phyloP scores from a whole-genome alignment of 2,888 invertebrate species.

The Nemapogon koenigi region DNA sequence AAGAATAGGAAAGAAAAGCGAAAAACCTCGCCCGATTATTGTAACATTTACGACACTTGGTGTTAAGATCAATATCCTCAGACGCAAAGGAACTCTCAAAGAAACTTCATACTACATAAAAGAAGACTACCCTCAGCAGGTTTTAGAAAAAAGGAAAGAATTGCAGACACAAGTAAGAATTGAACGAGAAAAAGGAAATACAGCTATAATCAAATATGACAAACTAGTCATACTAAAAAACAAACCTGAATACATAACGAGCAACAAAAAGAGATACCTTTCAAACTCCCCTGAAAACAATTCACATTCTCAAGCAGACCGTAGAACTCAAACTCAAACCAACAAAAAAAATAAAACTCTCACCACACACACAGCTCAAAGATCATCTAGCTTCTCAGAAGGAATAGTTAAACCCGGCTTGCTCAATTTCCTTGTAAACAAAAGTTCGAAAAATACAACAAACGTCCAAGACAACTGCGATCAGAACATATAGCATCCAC shows the following conservation, averaged over 20 bases:
- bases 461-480: too few species aligned
- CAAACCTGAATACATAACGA: constrained; percentile 7
- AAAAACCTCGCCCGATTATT: constrained; percentile 14
- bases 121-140: constrained; percentile 16
- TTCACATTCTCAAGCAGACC: too few species aligned
- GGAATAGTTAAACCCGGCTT: too few species aligned
- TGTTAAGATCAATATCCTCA: constrained; percentile 14
- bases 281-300: too few species aligned
- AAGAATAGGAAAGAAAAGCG: constrained; percentile 15
- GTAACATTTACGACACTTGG: constrained; percentile 15
- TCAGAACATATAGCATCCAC: too few species aligned
- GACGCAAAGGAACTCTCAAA: constrained; percentile 13
- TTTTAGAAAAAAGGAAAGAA: constrained; percentile 16
- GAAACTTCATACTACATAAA: constrained; percentile 14
- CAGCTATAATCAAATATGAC: too few species aligned
- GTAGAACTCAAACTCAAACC: too few species aligned
- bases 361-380: too few species aligned
- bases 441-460: too few species aligned
- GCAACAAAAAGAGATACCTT: constrained; percentile 15
- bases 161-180: constrained; percentile 15
- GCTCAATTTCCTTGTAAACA: too few species aligned
- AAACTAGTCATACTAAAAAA: constrained; percentile 14
- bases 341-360: too few species aligned
- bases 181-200: constrained; percentile 16
- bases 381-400: too few species aligned